Base-by-base conservation (phyloP, 2,113 vertebrate genomes). In the Pimephales promelas region DNA sequence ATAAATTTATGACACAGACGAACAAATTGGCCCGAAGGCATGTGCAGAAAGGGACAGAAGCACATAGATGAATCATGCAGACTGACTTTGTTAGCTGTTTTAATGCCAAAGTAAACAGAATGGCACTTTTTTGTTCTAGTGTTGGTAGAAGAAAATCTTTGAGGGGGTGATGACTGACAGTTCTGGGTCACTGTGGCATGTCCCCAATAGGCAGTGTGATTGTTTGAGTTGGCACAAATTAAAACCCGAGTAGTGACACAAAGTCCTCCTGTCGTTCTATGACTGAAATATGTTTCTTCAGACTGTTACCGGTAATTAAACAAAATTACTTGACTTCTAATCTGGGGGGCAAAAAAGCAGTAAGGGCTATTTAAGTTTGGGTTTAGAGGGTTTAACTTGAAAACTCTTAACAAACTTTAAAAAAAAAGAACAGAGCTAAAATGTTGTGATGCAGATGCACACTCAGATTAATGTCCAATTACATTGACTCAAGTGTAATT, bases 281-380 rank as follows among this genome's bases (percentile, higher is more conserved):
- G 82, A 84, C 87, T 88, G 86, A 88, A 89, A 84, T 83, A 77
- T 77, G 74, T 84, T 88, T 90, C 90, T 86, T 84, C 66, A 85
- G 75, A 81, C 90, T 90, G 82, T 91, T 91, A 91, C 87, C 36
- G 83, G 88, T 86, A 90, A 92, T 93, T 91, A 92, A 59, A 88
- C 81, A 62, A 87, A 89, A 87, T 91, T 87, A 89, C 87, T 90
- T 88, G 81, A 84, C 71, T 66, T 72, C 28, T 13, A 54, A 49
- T 52, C 70, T 49, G 20, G 26, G 57, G 90, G 90, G 92, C 93
- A 92, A 84, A 91, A 92, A 92, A 92, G 87, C 91, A 93, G 64
- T 28, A 76, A 14, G 70, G 85, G 61, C 86, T 85, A 84, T 91
- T 91, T 87, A 84, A 75, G 78, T 85, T 84, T 82, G 74, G 79